Evolutionary conservation across 2,888 invertebrate genomes (phyloP).

Genomic region (Eristalis intricaria): DNA sequence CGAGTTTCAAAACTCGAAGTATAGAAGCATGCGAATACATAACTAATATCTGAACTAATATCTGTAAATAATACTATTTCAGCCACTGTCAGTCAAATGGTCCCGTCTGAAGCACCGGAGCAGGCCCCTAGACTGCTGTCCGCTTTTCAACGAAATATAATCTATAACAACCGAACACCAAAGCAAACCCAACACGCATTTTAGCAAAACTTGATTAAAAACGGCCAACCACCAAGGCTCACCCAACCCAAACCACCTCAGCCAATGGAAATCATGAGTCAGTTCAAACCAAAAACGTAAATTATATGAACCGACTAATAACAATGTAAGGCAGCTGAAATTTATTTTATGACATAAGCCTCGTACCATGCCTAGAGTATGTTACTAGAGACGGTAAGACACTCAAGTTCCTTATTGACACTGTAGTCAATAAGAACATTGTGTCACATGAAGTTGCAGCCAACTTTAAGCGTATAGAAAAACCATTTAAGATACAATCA

Average conservation of each 20-base stretch:
- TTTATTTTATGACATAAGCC: neutral
- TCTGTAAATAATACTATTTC: neutral
- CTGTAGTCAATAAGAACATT: neutral
- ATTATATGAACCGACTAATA: constrained; percentile 26
- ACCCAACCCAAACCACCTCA: constrained; percentile 27
- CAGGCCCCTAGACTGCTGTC: constrained; percentile 4
- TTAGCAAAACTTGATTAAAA: neutral
- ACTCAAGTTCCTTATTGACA: constrained; percentile 1
- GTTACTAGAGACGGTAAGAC: constrained; percentile 24
- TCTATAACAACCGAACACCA: constrained; percentile 13
- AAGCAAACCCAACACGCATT: neutral
- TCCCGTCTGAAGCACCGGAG: neutral
- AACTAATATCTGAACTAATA: constrained; percentile 1
- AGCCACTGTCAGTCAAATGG: constrained; percentile 23
- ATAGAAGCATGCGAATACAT: constrained; percentile 19
- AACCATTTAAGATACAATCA: constrained; percentile 27
- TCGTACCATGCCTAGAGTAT: constrained; percentile 5
- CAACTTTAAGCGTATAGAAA: neutral
- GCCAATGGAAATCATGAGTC: constrained; percentile 27
- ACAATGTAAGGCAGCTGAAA: neutral
- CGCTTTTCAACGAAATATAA: constrained; percentile 10
- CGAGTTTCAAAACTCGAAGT: constrained; percentile 54
- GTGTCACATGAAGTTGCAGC: neutral
- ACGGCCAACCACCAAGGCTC: constrained; percentile 20
- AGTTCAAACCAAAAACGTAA: constrained; percentile 18